Evolutionary conservation across 92 coral and sea anemone species (phyloP), one percentile per base, ranked within the genome.

Genomic region (Actinostola sp.): DNA sequence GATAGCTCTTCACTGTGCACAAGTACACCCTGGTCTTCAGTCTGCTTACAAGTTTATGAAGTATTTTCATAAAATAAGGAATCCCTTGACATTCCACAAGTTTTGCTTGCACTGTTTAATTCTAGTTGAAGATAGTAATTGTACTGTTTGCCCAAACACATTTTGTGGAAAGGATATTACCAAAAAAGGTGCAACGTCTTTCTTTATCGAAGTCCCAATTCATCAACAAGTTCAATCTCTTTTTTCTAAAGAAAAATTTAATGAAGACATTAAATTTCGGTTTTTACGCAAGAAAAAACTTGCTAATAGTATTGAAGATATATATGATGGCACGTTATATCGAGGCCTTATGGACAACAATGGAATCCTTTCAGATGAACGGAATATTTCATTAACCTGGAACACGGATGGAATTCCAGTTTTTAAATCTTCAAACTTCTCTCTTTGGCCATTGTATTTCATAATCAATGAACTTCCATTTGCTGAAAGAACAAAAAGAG

Each of bases 141-240:
- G 38, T 29, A 28, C 24, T 5, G 13, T 44, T 8, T 85, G 90
- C 27, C 20, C 72, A 60, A 85, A 86, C 51, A 15, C 66, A 61
- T 61, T 67, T 34, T 81, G 91, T 33, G 20, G 61, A 67, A 17
- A 13, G 13, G 75, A 74, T 57, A 66, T 86, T 36, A 2, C 71
- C 33, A 76, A 59, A 38, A 74, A 74, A 39, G 72, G 72, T 27
- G 19, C 79, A 41, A 41, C 31, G 0, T 63, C 49, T 5, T 76
- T 74, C 33, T 86, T 81, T 54, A 82, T 82, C 28, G 72, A 82
- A 25, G 51, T 82, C 50, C 84, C 84, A 12, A 38, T 82, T 34
- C 19, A 28, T 33, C 39, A 36, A 45, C 88, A 86, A 34, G 66
- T 86, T 16, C 71, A 86, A 49, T n/a, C 50, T 38, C 51, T 63